Base-by-base conservation (phyloP, 92 coral and sea anemone genomes). In the Parazoanthus swiftii region DNA sequence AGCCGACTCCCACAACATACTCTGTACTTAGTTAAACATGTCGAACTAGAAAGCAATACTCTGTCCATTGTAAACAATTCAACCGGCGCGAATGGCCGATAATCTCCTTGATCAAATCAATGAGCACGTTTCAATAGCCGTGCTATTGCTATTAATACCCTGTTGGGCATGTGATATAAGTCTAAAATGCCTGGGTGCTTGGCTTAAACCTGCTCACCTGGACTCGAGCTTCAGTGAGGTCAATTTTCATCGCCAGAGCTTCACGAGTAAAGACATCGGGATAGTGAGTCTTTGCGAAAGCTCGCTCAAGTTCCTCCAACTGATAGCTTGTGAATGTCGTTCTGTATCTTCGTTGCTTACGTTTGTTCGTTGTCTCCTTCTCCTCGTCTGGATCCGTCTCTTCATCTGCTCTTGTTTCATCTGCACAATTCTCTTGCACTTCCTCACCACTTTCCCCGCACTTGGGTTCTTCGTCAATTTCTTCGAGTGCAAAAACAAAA, bases 261-360 rank as follows among this genome's bases (percentile, higher is more conserved):
- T 97, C 99, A 29, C 99, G 90, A 6, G 99, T 97, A 80, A 97
- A 97, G 6, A 97, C 99, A 58, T 97, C 99, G 5, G 99, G 99
- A 56, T 97, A 97, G 65, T 97, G 99, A 10, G 99, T 97, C 77
- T 97, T 97, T 0, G 99, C 85, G 88, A 97, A 97, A 10, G 99
- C 99, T 72, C 99, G 92, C 82, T 97, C 99, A 10, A 97, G 88
- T 88, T 97, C 98, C 82, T 97, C 99, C 18, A 97, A 85, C 85
- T 97, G 99, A 88, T 95, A 95, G 71, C 99, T 97, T 46, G 99
- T 97, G 84, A 97, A 97, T 2, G 99, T 97, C 37, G 99, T 97
- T 35, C 99, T 92, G 89, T 97, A 97, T 70, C 99, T 91, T 1
- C 99, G 93, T 82, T 97, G 99, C 90, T 97, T 97, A 65, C 98